These are phyloP conservation scores for Rousettus leschenaultii DNA, from an alignment of 2,113 vertebrate genomes.

Conservation along the genomic window DNA sequence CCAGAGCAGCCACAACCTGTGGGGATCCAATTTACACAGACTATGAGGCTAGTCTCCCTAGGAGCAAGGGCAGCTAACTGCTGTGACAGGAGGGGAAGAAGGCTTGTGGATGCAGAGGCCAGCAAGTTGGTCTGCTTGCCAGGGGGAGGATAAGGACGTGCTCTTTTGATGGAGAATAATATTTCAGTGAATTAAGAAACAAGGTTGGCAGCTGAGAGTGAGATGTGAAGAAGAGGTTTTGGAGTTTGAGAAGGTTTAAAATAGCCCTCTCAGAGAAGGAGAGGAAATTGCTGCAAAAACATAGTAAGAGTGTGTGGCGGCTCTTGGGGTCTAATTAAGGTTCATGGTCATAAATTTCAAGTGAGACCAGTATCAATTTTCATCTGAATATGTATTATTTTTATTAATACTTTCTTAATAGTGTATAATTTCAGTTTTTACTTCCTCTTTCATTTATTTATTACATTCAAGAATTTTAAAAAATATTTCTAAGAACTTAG, in stretches of 20 bases:
- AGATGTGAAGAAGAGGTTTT: background rate
- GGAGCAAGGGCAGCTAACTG: background rate
- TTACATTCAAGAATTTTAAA: background rate
- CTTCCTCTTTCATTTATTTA: constrained; percentile 29
- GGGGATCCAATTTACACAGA: background rate
- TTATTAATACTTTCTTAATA: constrained; percentile 4
- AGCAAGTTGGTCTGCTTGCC: background rate
- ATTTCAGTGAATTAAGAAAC: constrained; percentile 11
- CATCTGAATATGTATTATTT: background rate
- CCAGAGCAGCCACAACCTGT: background rate
- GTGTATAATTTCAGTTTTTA: constrained; percentile 1
- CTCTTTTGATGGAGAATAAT: background rate
- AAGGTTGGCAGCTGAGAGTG: constrained; percentile 15
- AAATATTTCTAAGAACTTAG: background rate
- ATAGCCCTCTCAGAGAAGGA: background rate
- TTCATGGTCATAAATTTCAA: background rate
- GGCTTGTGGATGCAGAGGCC: background rate
- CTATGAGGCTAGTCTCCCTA: background rate
- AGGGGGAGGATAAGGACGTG: background rate
- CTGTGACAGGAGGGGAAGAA: background rate
- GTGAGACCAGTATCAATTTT: background rate
- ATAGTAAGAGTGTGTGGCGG: background rate
- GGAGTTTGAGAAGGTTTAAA: background rate
- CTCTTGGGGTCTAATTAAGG: background rate
- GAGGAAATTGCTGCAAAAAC: background rate